These are phyloP conservation scores for Tenthredo scrophulariae DNA, from an alignment of 2,888 invertebrate species.

Conservation along the genomic window DNA sequence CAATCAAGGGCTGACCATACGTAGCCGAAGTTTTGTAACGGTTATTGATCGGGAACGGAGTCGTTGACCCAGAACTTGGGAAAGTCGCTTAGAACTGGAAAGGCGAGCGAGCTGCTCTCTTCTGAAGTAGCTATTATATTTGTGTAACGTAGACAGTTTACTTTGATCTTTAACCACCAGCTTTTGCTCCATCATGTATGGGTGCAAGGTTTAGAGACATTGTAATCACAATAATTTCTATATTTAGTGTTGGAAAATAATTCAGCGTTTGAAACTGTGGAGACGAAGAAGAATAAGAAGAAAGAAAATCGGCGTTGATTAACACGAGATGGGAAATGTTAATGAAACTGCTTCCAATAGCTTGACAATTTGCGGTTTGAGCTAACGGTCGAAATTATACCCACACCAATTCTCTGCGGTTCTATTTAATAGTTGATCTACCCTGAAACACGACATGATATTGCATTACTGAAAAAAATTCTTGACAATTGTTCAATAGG, in stretches of 20 bases:
- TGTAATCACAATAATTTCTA: neutral
- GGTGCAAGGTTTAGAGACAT: neutral
- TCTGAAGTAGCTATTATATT: constrained; percentile 9
- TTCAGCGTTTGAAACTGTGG: too few relatives aligned
- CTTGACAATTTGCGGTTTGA: neutral
- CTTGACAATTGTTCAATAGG: neutral
- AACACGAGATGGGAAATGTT: neutral
- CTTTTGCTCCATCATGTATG: neutral
- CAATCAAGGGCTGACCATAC: constrained; percentile 29
- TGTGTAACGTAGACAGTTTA: neutral
- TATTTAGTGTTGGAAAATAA: neutral
- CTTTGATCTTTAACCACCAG: neutral
- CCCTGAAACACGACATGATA: neutral
- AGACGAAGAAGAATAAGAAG: neutral
- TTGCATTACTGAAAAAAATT: neutral
- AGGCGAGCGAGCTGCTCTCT: constrained; percentile 32
- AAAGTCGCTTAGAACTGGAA: constrained; percentile 64
- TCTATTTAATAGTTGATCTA: neutral
- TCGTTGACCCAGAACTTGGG: constrained; percentile 74
- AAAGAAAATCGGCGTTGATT: neutral
- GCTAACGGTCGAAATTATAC: neutral
- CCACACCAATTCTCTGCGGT: neutral
- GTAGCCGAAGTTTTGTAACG: constrained; percentile 35
- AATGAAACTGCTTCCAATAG: neutral
- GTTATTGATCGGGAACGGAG: constrained; percentile 35